phyloP scores from a whole-genome alignment of 2,888 invertebrate genomes.

The Cephalotes varians region DNA sequence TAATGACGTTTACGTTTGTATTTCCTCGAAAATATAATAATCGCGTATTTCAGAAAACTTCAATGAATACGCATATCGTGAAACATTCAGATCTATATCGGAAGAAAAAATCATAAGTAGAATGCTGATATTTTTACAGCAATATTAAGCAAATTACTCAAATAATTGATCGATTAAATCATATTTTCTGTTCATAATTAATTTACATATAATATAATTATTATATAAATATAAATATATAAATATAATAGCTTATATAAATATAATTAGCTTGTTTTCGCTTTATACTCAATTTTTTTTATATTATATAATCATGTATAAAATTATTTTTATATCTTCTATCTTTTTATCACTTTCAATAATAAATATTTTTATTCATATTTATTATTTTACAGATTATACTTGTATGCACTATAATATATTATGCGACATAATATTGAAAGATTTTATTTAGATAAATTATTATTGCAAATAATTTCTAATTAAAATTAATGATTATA shows the following conservation, averaged over 20 bases:
- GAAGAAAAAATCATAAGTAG: neutral
- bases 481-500: neutral
- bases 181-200: slow-evolving; percentile 24
- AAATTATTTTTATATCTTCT: neutral
- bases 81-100: neutral
- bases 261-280: neutral
- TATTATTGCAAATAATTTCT: neutral
- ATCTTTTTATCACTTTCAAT: neutral
- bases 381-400: slow-evolving; percentile 16
- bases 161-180: slow-evolving; percentile 13
- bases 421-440: neutral
- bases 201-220: too few relatives aligned
- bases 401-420: neutral
- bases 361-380: neutral
- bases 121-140: neutral
- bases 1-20: neutral
- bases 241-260: too few relatives aligned
- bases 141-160: neutral
- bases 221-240: too few relatives aligned
- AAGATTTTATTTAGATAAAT: neutral
- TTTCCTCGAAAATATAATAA: slow-evolving; percentile 1
- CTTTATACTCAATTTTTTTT: neutral
- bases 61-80: neutral
- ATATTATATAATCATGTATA: neutral
- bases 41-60: neutral